A percentile compares a stretch with the other conserved stretches of the same genome.
These are phyloP conservation scores for Allophyes oxyacanthae DNA, from an alignment of 2,888 invertebrate species.

Conservation along the genomic window DNA sequence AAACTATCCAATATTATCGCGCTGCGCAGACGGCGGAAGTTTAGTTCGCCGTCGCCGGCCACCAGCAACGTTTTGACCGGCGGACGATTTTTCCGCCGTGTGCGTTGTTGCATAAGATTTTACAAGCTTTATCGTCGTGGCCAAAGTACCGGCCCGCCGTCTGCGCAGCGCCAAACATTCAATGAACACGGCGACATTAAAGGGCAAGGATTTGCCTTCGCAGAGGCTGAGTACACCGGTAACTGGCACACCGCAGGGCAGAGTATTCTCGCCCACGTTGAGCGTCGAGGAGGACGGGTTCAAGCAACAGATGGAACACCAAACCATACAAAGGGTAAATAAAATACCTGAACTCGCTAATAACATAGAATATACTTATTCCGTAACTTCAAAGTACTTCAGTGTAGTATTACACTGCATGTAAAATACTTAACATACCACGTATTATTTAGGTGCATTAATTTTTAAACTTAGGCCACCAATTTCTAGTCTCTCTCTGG, in stretches of 20 bases:
- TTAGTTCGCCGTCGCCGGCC: too few relatives aligned
- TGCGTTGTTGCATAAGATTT: too few relatives aligned
- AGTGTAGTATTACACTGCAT: constrained; percentile 69
- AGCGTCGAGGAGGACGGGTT: constrained; percentile 85
- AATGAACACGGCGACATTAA: constrained; percentile 21
- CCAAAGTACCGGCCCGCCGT: too few relatives aligned
- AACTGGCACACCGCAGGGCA: constrained; percentile 83
- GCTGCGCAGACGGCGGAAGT: too few relatives aligned
- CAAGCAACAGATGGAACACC: constrained; percentile 86
- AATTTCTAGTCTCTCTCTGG: constrained; percentile 88
- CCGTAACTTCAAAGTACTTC: constrained; percentile 44
- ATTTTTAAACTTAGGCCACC: constrained; percentile 81
- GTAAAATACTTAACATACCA: constrained; percentile 64
- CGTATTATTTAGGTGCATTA: constrained; percentile 71
- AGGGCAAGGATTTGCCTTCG: constrained; percentile 50
- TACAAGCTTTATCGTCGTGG: too few relatives aligned
- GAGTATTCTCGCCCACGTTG: constrained; percentile 81
- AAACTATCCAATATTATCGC: not conserved
- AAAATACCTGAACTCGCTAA: constrained; percentile 50
- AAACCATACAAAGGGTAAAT: constrained; percentile 87
- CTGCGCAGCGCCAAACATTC: not conserved
- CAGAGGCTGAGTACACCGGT: constrained; percentile 85
- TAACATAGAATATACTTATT: constrained; percentile 42
- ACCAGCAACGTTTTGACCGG: too few relatives aligned
- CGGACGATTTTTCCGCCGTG: too few relatives aligned